phyloP scores from a whole-genome alignment of 1,140 invertebrate species.

The Papilio glaucus region DNA sequence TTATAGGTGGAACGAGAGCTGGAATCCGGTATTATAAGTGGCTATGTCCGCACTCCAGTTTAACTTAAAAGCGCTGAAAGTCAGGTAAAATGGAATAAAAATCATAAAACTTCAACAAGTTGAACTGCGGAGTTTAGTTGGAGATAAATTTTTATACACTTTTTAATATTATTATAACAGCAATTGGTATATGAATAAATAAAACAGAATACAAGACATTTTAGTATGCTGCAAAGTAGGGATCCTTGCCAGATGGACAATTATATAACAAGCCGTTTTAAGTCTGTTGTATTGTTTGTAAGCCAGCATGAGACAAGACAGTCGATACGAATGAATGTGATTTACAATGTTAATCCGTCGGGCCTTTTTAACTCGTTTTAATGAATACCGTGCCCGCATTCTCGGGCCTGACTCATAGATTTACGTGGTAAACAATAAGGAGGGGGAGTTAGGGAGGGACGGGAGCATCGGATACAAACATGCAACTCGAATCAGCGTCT shows the following conservation, averaged over 20 bases:
- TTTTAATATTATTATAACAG: not conserved
- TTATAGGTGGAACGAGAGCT: constrained; percentile 8
- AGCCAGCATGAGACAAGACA: not conserved
- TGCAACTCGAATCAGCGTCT: constrained; percentile 3
- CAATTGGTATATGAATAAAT: too few species aligned
- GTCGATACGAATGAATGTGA: constrained; percentile 8
- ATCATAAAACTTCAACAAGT: constrained; percentile 22
- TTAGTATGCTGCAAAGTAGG: too few species aligned
- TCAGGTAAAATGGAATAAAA: constrained; percentile 28
- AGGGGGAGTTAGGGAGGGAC: not conserved
- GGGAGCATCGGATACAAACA: not conserved
- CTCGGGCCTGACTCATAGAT: constrained; percentile 26
- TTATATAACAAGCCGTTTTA: too few species aligned
- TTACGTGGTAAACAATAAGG: constrained; percentile 12
- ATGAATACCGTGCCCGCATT: constrained; percentile 26
- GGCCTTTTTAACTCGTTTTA: constrained; percentile 14
- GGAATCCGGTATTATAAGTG: constrained; percentile 21
- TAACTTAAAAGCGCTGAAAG: constrained; percentile 28
- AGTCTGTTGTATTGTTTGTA: not conserved
- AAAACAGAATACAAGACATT: too few species aligned
- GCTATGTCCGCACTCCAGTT: constrained; percentile 27
- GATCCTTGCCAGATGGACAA: too few species aligned
- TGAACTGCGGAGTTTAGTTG: constrained; percentile 2
- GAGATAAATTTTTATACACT: constrained; percentile 8
- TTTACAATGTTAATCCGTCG: constrained; percentile 19